These are phyloP conservation scores for Philonicus albiceps DNA, from an alignment of 2,888 invertebrate genomes.

Conservation along the genomic window DNA sequence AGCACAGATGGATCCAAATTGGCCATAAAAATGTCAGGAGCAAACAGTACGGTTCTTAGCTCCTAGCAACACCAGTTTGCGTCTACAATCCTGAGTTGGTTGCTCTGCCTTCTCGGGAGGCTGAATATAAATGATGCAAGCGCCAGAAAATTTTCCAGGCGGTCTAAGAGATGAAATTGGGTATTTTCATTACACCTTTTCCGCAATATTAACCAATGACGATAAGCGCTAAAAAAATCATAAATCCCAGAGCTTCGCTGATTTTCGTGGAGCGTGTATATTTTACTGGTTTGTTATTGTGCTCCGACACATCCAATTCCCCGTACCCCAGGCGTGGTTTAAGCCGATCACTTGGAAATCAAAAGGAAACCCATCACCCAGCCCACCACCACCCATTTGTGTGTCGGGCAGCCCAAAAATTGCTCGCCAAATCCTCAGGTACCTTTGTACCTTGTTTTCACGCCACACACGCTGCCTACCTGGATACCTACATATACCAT, in stretches of 20 bases:
- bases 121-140: background rate
- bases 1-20: background rate
- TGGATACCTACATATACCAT: background rate
- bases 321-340: background rate
- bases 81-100: background rate
- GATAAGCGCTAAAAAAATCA: conserved; percentile 6
- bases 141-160: background rate
- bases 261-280: background rate
- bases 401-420: background rate
- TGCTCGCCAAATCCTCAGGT: background rate
- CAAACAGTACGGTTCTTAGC: background rate
- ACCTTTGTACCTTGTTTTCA: background rate
- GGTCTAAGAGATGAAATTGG: background rate
- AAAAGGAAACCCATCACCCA: background rate
- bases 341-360: conserved; percentile 12
- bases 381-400: background rate
- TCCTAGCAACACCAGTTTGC: background rate
- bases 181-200: conserved; percentile 20
- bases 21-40: conserved; percentile 12
- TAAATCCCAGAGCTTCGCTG: background rate
- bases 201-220: conserved; percentile 26
- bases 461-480: background rate
- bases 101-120: background rate
- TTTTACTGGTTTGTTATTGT: background rate
- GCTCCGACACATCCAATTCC: conserved; percentile 28